phyloP scores from a whole-genome alignment of 2,888 invertebrate species.

The Coronaproctus castanopsis region DNA sequence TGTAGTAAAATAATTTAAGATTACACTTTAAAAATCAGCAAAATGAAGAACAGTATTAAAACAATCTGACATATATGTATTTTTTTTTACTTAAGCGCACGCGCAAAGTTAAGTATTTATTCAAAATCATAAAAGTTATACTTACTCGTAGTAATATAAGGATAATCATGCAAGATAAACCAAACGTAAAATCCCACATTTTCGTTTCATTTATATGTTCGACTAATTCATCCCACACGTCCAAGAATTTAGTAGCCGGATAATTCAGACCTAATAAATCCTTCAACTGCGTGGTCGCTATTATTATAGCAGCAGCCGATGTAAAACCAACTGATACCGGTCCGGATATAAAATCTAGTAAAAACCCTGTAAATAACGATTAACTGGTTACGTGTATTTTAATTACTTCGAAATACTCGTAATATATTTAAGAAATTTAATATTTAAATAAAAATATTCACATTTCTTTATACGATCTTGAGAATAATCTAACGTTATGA shows the following conservation, averaged over 20 bases:
- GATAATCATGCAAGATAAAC: constrained; percentile 44
- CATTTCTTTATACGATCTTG: neutral
- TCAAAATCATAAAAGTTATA: too few species aligned
- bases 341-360: constrained; percentile 68
- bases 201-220: constrained; percentile 47
- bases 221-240: constrained; percentile 49
- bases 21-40: too few species aligned
- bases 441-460: neutral
- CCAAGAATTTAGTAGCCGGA: constrained; percentile 45
- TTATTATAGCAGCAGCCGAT: constrained; percentile 61
- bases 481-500: neutral
- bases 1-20: too few species aligned
- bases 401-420: neutral
- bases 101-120: too few species aligned
- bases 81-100: too few species aligned
- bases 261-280: constrained; percentile 48
- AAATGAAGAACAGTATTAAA: too few species aligned
- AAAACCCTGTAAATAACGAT: constrained; percentile 47
- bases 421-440: neutral
- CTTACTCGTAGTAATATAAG: constrained; percentile 47
- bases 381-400: neutral
- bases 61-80: too few species aligned
- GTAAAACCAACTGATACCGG: constrained; percentile 64
- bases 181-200: constrained; percentile 47
- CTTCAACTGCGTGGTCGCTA: constrained; percentile 59